Base-by-base conservation (phyloP, 2,888 invertebrate genomes). In the Ophioninae sp. region DNA sequence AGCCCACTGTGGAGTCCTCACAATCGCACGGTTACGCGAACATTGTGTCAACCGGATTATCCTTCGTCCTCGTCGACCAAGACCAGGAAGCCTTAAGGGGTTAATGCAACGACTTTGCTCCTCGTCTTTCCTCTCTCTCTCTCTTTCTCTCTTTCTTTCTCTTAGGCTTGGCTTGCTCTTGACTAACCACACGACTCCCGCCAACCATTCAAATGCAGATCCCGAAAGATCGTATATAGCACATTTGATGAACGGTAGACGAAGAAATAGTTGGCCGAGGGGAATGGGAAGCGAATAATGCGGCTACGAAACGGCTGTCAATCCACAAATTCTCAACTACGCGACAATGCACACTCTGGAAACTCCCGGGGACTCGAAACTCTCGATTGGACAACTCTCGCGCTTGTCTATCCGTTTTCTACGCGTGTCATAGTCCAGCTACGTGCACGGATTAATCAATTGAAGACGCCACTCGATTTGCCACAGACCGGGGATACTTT, bases 1-100 rank as follows among this genome's bases (percentile, higher is more conserved):
- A 44, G 23, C 65, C 61, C 10, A 59, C 77, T 59, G 62, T 39
- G 39, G 76, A 68, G 75, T 81, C 86, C 83, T 1, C 30, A 83
- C 80, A 79, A 72, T 83, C 82, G 86, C 86, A 30, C 88, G 88
- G 90, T 90, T 90, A 89, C 88, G 90, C 90, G 89, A 91, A 89
- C 89, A 88, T 89, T 90, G 89, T 90, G 91, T 89, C 90, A 90
- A 84, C 69, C 80, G 89, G 91, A 91, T 90, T 90, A 90, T 90
- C 87, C 87, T 79, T 73, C 85, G 84, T 68, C 77, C 75, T 74
- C 37, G 21, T 59, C 65, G 30, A 65, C 41, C 50, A n/a, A 62
- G 50, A 44, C 50, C 78, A 64, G 73, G 68, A 73, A 73, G 77
- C 59, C 72, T 56, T 81, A 85, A 87, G 86, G 88, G 86, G 85